phyloP scores from a whole-genome alignment of 2,888 invertebrate genomes.

The Chrysolina haemoptera region DNA sequence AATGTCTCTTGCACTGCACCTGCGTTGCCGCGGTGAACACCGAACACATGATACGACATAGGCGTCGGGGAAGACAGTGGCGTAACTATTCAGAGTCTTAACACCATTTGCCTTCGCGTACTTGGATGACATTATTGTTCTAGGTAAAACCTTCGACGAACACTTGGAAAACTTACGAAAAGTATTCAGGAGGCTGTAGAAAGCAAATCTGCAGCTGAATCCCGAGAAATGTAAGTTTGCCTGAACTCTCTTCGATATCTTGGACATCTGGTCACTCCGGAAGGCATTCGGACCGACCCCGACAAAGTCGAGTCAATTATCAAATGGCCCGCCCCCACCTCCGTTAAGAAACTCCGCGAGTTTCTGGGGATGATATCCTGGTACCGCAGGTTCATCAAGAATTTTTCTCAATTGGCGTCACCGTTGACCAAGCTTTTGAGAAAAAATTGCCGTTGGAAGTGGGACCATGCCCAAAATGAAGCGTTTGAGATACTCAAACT shows the following conservation, averaged over 20 bases:
- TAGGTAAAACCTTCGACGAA: too few relatives aligned
- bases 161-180: too few relatives aligned
- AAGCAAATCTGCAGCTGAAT: too few relatives aligned
- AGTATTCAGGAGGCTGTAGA: too few relatives aligned
- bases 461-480: conserved; percentile 15
- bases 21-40: too few relatives aligned
- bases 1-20: too few relatives aligned
- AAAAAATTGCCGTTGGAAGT: conserved; percentile 24
- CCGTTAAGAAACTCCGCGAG: conserved; percentile 24
- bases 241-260: conserved; percentile 30
- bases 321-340: conserved; percentile 10
- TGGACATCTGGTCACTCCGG: conserved; percentile 27
- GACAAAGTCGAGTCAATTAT: conserved; percentile 24
- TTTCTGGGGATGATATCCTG: conserved; percentile 34
- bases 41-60: too few relatives aligned
- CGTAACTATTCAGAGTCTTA: too few relatives aligned
- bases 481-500: conserved; percentile 19
- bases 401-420: conserved; percentile 25
- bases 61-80: too few relatives aligned
- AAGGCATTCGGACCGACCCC: conserved; percentile 15
- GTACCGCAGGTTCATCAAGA: conserved; percentile 36
- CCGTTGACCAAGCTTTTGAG: conserved; percentile 25
- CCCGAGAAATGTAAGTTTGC: too few relatives aligned
- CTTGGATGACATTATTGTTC: too few relatives aligned
- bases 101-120: too few relatives aligned